Percentiles rank a stretch among this genome's conserved stretches.
Conservation (phyloP, 1,140 invertebrate species). For the Rhyzopertha dominica region DNA sequence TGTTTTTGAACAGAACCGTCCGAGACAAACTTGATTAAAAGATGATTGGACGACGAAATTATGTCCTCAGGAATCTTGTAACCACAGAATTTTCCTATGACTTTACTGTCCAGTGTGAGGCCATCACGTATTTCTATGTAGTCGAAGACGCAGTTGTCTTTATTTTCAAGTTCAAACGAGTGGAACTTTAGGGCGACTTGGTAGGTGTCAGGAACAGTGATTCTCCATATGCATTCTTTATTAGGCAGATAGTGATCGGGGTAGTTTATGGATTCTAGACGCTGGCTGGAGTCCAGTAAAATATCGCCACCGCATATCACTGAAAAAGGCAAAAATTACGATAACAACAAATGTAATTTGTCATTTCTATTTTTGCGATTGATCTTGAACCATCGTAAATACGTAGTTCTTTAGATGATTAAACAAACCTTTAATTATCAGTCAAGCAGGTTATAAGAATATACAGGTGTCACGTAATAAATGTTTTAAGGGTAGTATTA, state of each 20-base stretch:
- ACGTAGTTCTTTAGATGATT: too few relatives aligned
- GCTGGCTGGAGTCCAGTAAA: conserved; percentile 67
- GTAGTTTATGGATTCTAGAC: conserved; percentile 91
- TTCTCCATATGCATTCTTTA: conserved; percentile 91
- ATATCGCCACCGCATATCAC: conserved; percentile 90
- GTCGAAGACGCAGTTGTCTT: conserved; percentile 95
- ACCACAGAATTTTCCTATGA: conserved; percentile 90
- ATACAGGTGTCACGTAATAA: too few relatives aligned
- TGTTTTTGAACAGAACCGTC: conserved; percentile 92
- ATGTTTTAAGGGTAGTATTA: too few relatives aligned
- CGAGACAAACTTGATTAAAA: conserved; percentile 92
- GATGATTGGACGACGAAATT: conserved; percentile 78
- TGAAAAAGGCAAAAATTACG: conserved; percentile 45
- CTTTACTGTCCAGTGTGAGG: conserved; percentile 62
- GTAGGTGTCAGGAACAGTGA: conserved; percentile 81
- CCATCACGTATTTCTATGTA: conserved; percentile 84
- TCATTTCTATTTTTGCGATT: too few relatives aligned
- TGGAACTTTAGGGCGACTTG: conserved; percentile 72
- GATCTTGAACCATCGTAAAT: too few relatives aligned
- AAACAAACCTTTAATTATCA: too few relatives aligned
- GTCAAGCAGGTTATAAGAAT: too few relatives aligned
- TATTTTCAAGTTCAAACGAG: conserved; percentile 88
- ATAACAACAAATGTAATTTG: too few relatives aligned
- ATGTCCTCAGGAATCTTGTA: conserved; percentile 87
- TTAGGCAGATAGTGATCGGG: conserved; percentile 91